Percentiles rank a stretch among this genome's conserved stretches.
Evolutionary conservation across 2,888 invertebrate genomes (phyloP).

Genomic region (Dexiosoma caninum): DNA sequence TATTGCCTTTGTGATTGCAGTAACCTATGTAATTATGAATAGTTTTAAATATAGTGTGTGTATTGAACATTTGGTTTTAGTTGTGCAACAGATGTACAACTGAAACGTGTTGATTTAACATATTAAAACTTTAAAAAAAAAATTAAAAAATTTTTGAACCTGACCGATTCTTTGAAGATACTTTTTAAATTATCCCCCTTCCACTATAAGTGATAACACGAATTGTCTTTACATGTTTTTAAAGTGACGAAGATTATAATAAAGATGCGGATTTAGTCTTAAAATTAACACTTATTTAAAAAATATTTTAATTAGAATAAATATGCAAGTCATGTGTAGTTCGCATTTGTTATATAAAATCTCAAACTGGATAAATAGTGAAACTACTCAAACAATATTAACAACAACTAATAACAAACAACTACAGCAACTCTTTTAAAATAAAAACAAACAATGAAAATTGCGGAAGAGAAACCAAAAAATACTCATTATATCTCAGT

Average conservation of each 20-base stretch:
- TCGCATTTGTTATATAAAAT: slow-evolving; percentile 60
- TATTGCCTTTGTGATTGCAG: not conserved
- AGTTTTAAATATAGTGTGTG: not conserved
- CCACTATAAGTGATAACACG: slow-evolving; percentile 33
- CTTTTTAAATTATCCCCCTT: slow-evolving; percentile 27
- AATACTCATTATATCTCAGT: slow-evolving; percentile 64
- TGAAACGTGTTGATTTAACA: slow-evolving; percentile 56
- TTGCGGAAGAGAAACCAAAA: not conserved
- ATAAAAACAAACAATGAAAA: slow-evolving; percentile 53
- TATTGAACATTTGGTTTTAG: slow-evolving; percentile 1
- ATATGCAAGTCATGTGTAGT: slow-evolving; percentile 60
- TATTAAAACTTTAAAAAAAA: slow-evolving; percentile 37
- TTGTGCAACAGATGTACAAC: slow-evolving; percentile 33
- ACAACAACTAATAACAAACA: slow-evolving; percentile 5
- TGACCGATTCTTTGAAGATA: slow-evolving; percentile 28
- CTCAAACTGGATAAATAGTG: slow-evolving; percentile 39
- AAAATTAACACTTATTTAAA: slow-evolving; percentile 37
- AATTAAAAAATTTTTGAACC: not conserved
- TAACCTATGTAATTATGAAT: slow-evolving; percentile 16
- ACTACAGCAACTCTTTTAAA: slow-evolving; percentile 4
- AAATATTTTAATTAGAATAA: not conserved
- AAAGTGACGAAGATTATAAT: slow-evolving; percentile 30
- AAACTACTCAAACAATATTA: slow-evolving; percentile 30
- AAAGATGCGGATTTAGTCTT: slow-evolving; percentile 47
- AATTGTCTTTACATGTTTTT: slow-evolving; percentile 37